phyloP scores from a whole-genome alignment of 2,113 vertebrate genomes.

The Saguinus imperator region DNA sequence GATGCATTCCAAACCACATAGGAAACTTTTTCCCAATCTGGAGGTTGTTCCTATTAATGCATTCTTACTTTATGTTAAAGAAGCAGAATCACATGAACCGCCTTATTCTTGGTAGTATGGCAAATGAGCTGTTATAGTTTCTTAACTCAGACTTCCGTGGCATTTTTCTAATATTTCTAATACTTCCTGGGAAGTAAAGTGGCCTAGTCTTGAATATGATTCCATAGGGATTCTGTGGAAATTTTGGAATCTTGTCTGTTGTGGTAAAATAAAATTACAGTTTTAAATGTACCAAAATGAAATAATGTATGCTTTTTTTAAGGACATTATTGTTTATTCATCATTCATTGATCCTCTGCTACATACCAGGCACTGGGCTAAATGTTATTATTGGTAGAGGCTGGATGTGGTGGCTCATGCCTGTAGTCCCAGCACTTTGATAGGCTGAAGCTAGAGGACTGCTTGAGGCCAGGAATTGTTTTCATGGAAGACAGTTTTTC shows the following conservation, averaged over 20 bases:
- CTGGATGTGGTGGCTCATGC: background rate
- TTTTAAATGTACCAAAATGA: background rate
- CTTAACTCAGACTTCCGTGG: background rate
- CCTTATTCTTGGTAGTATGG: background rate
- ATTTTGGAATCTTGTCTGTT: slow-evolving; percentile 7
- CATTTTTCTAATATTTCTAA: background rate
- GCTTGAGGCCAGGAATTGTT: background rate
- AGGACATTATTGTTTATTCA: background rate
- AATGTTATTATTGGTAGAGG: background rate
- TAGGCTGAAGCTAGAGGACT: background rate
- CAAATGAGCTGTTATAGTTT: background rate
- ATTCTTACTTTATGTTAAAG: background rate
- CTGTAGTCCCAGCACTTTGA: background rate
- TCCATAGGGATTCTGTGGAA: background rate
- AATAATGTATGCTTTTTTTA: background rate
- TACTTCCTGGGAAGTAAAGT: slow-evolving; percentile 9
- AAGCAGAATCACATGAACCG: background rate
- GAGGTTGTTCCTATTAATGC: background rate
- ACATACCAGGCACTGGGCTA: background rate
- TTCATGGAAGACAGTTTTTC: too few species aligned
- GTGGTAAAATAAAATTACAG: background rate
- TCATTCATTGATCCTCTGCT: background rate
- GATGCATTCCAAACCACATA: background rate
- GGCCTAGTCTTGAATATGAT: background rate
- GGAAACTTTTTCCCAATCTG: background rate